These are phyloP conservation scores for Artemisiospiza belli DNA, from an alignment of 2,113 vertebrate genomes.

Conservation along the genomic window DNA sequence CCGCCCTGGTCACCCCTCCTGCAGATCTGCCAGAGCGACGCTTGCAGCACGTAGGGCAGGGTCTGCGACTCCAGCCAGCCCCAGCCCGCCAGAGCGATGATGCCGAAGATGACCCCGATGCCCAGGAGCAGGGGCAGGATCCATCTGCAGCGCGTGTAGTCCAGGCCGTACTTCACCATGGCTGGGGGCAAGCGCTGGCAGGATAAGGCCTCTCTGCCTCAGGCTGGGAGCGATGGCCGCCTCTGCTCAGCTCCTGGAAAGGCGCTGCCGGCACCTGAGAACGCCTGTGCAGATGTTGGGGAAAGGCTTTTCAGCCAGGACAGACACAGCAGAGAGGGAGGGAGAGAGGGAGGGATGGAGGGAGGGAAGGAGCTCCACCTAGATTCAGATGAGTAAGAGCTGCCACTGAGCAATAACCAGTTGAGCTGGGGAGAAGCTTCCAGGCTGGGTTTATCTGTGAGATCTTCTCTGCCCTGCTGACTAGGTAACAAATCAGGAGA, in stretches of 20 bases:
- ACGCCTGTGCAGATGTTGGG: neutral
- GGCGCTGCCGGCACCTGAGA: accelerated
- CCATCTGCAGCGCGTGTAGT: slow-evolving; percentile 72
- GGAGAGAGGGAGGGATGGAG: neutral
- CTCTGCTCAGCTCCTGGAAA: neutral
- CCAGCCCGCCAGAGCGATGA: slow-evolving; percentile 61
- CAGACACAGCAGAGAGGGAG: neutral
- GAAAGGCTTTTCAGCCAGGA: slow-evolving; percentile 1
- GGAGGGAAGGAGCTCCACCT: slow-evolving; percentile 69
- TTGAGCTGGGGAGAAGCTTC: slow-evolving; percentile 28
- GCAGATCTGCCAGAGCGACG: slow-evolving; percentile 64
- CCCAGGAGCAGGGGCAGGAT: slow-evolving; percentile 72
- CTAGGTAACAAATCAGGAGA: neutral
- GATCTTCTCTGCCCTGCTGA: slow-evolving; percentile 32
- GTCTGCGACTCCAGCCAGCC: slow-evolving; percentile 78
- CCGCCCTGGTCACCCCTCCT: neutral
- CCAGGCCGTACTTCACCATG: slow-evolving; percentile 72
- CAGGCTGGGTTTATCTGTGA: slow-evolving; percentile 21
- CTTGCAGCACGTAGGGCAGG: slow-evolving; percentile 14
- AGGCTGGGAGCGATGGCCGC: neutral
- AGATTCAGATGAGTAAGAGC: slow-evolving; percentile 67
- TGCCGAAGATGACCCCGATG: slow-evolving; percentile 70
- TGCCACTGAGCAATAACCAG: slow-evolving; percentile 41
- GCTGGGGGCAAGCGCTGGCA: neutral
- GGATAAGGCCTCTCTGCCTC: neutral